Conservation (phyloP, 2,797 vertebrate species). For the Microchirus variegatus region DNA sequence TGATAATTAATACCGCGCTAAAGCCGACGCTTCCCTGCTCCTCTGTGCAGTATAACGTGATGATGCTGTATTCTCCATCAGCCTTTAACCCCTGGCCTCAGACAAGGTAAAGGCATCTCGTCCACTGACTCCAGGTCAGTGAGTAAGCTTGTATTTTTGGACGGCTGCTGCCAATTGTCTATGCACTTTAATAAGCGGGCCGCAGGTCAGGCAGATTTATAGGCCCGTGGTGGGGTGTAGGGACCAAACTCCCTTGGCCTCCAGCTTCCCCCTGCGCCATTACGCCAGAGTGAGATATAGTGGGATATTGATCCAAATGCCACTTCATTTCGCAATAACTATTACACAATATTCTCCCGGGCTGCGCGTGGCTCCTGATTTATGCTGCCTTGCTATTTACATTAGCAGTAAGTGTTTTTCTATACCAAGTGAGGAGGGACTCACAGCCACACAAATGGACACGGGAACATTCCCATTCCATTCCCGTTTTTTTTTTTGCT, state of each 20-base stretch:
- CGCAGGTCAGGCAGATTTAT: conserved; percentile 93
- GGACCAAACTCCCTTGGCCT: conserved; percentile 95
- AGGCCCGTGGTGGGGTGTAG: conserved; percentile 91
- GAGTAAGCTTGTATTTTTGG: conserved; percentile 76
- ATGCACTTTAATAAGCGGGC: conserved; percentile 88
- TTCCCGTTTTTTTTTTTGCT: conserved; percentile 66
- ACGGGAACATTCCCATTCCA: conserved; percentile 70
- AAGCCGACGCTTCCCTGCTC: conserved; percentile 34
- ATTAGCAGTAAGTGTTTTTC: conserved; percentile 87
- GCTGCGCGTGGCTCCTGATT: conserved; percentile 81
- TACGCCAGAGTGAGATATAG: conserved; percentile 97
- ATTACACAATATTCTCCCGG: conserved; percentile 88
- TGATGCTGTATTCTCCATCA: conserved; percentile 56
- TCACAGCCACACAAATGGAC: conserved; percentile 69
- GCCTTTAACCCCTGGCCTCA: conserved; percentile 65
- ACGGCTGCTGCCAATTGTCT: conserved; percentile 85
- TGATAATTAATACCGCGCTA: conserved; percentile 27
- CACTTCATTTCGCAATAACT: conserved; percentile 99
- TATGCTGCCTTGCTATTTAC: conserved; percentile 85
- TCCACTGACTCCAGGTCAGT: conserved; percentile 76
- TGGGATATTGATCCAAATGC: conserved; percentile 97
- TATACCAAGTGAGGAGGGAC: conserved; percentile 76
- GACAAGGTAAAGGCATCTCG: conserved; percentile 68
- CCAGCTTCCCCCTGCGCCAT: conserved; percentile 92
- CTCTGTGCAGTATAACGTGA: conserved; percentile 19